Conservation (phyloP, 2,888 invertebrate genomes). For the Metalampra italica region DNA sequence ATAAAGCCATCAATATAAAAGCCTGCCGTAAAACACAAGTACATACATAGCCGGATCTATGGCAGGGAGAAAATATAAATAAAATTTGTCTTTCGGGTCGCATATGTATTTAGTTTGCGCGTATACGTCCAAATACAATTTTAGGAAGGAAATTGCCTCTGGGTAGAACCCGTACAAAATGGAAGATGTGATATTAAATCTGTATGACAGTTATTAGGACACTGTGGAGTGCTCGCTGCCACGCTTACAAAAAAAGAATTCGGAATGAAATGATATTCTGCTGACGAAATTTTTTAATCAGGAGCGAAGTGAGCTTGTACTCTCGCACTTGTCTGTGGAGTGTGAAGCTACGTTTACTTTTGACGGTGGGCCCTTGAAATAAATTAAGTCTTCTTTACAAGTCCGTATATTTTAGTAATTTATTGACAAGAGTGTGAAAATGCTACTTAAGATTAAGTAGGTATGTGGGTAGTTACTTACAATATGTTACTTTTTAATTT, state of each 20-base stretch:
- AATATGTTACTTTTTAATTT: too few relatives aligned
- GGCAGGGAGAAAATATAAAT: slow-evolving; percentile 47
- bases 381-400: too few relatives aligned
- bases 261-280: slow-evolving; percentile 49
- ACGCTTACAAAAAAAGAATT: slow-evolving; percentile 41
- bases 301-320: slow-evolving; percentile 18
- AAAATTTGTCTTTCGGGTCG: slow-evolving; percentile 67
- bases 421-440: too few relatives aligned
- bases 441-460: too few relatives aligned
- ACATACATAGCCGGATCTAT: slow-evolving; percentile 7
- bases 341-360: background rate
- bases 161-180: slow-evolving; percentile 61
- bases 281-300: slow-evolving; percentile 42
- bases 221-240: slow-evolving; percentile 43
- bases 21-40: slow-evolving; percentile 44
- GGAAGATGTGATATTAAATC: slow-evolving; percentile 74
- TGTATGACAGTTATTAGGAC: slow-evolving; percentile 73
- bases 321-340: slow-evolving; percentile 7
- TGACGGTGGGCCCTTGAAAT: background rate
- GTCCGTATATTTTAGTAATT: too few relatives aligned
- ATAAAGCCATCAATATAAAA: slow-evolving; percentile 53
- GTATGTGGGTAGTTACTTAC: too few relatives aligned
- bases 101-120: slow-evolving; percentile 70
- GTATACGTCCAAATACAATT: slow-evolving; percentile 72
- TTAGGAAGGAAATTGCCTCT: slow-evolving; percentile 72